A percentile compares a stretch with the other conserved stretches of the same genome.
phyloP scores from a whole-genome alignment of 2,113 vertebrate species.

The Salvelinus alpinus region DNA sequence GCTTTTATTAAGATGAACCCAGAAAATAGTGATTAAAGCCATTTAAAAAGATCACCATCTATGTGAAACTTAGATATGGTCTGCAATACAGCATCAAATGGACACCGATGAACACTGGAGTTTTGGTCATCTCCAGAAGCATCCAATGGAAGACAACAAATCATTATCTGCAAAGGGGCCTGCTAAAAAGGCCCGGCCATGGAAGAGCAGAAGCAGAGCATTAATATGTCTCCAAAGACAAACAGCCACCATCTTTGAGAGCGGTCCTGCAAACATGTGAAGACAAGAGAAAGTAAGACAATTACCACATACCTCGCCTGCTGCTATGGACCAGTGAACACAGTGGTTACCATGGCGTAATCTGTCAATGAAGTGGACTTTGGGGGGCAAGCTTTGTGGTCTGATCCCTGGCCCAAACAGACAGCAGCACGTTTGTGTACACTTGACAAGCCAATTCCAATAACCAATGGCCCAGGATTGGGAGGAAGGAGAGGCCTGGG shows the following conservation, averaged over 20 bases:
- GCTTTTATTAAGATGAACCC: background rate
- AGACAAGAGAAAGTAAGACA: constrained; percentile 69
- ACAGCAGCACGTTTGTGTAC: constrained; percentile 73
- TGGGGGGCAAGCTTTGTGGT: constrained; percentile 74
- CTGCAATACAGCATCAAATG: background rate
- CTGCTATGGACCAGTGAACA: constrained; percentile 75
- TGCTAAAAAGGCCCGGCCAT: constrained; percentile 3
- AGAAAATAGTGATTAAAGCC: background rate
- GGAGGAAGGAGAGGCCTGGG: background rate
- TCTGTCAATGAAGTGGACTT: constrained; percentile 72
- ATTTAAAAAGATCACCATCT: background rate
- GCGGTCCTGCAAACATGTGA: constrained; percentile 60
- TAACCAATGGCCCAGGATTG: constrained; percentile 54
- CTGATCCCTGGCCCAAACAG: constrained; percentile 77
- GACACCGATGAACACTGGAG: too few species aligned
- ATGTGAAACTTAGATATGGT: background rate
- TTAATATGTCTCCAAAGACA: constrained; percentile 77
- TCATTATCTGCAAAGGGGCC: background rate
- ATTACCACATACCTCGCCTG: constrained; percentile 75
- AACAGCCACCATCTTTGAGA: constrained; percentile 70
- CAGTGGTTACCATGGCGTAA: constrained; percentile 79
- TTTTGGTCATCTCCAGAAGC: background rate
- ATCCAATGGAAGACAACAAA: constrained; percentile 20
- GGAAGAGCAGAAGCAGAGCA: constrained; percentile 19
- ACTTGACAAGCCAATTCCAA: constrained; percentile 63